A percentile compares a stretch with the other conserved stretches of the same genome.
phyloP scores from a whole-genome alignment of 2,797 vertebrate genomes.

The Danio tinwini region DNA sequence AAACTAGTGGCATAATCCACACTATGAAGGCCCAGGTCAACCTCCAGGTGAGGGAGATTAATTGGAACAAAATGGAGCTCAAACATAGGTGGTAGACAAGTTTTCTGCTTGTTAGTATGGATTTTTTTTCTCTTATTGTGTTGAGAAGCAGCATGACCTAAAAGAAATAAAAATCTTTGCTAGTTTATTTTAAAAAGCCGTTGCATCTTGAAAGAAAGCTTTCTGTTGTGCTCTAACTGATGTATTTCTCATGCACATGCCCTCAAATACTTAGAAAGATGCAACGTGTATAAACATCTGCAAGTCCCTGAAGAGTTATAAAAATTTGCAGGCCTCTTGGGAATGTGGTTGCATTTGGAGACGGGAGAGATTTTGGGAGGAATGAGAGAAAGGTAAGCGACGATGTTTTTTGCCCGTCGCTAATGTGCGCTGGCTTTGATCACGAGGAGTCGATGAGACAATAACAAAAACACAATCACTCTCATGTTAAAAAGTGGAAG shows the following conservation, averaged over 20 bases:
- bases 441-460: conserved; percentile 11
- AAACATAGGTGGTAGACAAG: conserved; percentile 46
- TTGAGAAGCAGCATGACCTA: not conserved
- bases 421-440: conserved; percentile 46
- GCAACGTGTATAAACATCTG: conserved; percentile 4
- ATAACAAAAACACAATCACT: conserved; percentile 45
- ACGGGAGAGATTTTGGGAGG: not conserved
- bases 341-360: conserved; percentile 21
- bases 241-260: conserved; percentile 40
- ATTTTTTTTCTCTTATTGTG: conserved; percentile 6
- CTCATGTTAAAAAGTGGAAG: conserved; percentile 23
- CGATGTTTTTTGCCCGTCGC: conserved; percentile 17
- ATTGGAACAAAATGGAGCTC: conserved; percentile 52
- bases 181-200: conserved; percentile 3
- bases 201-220: conserved; percentile 11
- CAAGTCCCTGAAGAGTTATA: conserved; percentile 23
- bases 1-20: conserved; percentile 8
- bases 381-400: not conserved
- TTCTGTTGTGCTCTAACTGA: conserved; percentile 20
- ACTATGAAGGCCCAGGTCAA: conserved; percentile 43
- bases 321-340: conserved; percentile 16
- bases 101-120: conserved; percentile 64
- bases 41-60: conserved; percentile 54
- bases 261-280: conserved; percentile 32
- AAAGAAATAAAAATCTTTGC: conserved; percentile 20